Percentiles rank a stretch among this genome's conserved stretches.
phyloP scores from a whole-genome alignment of 2,797 vertebrate genomes.

The Distichodus sexfasciatus region DNA sequence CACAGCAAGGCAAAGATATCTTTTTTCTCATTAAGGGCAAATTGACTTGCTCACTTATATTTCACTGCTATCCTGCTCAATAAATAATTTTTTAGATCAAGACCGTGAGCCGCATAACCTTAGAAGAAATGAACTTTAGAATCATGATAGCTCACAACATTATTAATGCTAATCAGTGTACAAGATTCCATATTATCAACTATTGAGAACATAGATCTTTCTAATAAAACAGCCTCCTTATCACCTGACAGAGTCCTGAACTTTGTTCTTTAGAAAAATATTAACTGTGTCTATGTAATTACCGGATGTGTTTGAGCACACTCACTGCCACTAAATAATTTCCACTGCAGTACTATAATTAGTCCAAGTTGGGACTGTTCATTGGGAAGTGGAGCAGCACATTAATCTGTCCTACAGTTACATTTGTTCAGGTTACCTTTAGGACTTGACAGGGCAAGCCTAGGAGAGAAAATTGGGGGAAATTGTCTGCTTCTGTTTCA shows the following conservation, averaged over 20 bases:
- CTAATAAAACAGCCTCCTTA: not conserved
- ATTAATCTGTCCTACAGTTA: not conserved
- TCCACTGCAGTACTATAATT: no score
- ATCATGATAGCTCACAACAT: no score
- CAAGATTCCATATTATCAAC: no score
- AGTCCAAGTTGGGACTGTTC: not conserved
- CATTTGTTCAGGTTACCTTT: not conserved
- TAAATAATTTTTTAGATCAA: no score
- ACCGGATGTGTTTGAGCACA: not conserved
- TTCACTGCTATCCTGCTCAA: no score
- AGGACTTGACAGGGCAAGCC: not conserved
- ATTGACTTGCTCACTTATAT: no score
- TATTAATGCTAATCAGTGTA: no score
- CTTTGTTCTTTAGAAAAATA: not conserved
- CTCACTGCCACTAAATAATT: not conserved
- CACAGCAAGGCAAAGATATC: no score
- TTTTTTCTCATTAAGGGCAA: no score
- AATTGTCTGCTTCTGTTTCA: not conserved
- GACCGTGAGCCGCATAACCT: no score
- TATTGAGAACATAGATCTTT: no score
- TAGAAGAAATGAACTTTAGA: no score
- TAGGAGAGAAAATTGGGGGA: not conserved
- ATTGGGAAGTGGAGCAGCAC: not conserved
- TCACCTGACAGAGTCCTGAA: not conserved
- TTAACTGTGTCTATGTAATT: not conserved